phyloP scores from a whole-genome alignment of 2,113 vertebrate genomes.

The Zeus faber region DNA sequence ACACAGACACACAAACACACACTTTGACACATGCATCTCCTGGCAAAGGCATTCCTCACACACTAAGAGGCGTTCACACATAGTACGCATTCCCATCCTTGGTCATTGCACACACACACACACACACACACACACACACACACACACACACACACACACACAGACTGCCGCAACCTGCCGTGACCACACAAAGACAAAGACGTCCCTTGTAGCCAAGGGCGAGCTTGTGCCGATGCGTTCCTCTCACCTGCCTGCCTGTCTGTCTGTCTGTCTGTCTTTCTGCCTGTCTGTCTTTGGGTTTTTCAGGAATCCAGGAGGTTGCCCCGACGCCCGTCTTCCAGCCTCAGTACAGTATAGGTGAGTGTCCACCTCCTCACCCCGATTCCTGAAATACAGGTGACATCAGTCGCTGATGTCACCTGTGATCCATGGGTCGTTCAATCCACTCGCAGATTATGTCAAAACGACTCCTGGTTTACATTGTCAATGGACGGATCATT shows the following conservation, averaged over 20 bases:
- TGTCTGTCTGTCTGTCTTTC: conserved; percentile 22
- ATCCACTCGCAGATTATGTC: too few relatives aligned
- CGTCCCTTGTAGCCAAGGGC: conserved; percentile 30
- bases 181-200: conserved; percentile 29
- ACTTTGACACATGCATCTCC: conserved; percentile 54
- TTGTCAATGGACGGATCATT: too few relatives aligned
- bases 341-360: conserved; percentile 77
- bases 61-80: conserved; percentile 34
- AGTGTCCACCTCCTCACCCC: conserved; percentile 8
- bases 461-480: too few relatives aligned
- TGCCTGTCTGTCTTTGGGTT: conserved; percentile 37
- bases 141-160: conserved; percentile 30
- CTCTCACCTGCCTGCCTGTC: conserved; percentile 23
- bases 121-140: conserved; percentile 21
- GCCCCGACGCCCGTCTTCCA: conserved; percentile 72
- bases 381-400: too few relatives aligned
- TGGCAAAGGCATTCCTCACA: conserved; percentile 36
- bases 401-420: too few relatives aligned
- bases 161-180: conserved; percentile 33
- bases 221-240: conserved; percentile 18
- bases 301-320: conserved; percentile 71
- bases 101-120: conserved; percentile 26
- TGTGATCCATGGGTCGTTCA: too few relatives aligned
- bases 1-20: conserved; percentile 34
- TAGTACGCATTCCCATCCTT: conserved; percentile 36